A percentile compares a stretch with the other conserved stretches of the same genome.
These are phyloP conservation scores for Galerucella nymphaeae DNA, from an alignment of 2,888 invertebrate species.

Conservation along the genomic window DNA sequence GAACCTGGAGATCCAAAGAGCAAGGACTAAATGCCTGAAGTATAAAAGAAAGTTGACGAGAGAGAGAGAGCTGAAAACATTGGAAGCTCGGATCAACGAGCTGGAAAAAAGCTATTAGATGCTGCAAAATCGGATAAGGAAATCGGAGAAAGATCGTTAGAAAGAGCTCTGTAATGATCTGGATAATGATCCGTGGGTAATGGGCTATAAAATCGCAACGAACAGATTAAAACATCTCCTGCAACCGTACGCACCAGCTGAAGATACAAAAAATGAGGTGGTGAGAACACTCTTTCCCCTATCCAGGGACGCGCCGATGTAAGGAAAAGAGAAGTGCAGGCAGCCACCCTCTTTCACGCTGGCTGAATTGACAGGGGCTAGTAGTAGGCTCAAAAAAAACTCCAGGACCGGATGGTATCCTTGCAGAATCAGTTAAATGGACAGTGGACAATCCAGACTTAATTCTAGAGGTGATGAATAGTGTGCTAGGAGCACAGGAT, in stretches of 20 bases:
- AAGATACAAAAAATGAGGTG: neutral
- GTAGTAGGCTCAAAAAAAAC: slow-evolving; percentile 16
- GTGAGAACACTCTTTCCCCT: neutral
- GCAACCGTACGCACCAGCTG: neutral
- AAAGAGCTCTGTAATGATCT: slow-evolving; percentile 19
- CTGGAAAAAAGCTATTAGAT: neutral
- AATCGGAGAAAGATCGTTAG: slow-evolving; percentile 19
- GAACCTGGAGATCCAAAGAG: neutral
- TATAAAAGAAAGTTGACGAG: neutral
- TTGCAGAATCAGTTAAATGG: slow-evolving; percentile 25
- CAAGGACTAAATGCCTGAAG: neutral
- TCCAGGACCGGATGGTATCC: slow-evolving; percentile 36
- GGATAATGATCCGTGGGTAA: slow-evolving; percentile 31
- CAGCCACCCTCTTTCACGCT: slow-evolving; percentile 1
- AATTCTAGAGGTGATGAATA: slow-evolving; percentile 20
- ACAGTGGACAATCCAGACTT: slow-evolving; percentile 10
- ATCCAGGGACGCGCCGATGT: neutral
- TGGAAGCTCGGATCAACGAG: neutral
- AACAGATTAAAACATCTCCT: neutral
- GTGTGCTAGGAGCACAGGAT: slow-evolving; percentile 6
- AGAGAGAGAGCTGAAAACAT: neutral
- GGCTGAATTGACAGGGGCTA: neutral
- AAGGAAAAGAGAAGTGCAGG: neutral
- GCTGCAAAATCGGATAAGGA: neutral
- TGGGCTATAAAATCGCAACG: too few species aligned